Base-by-base conservation (phyloP, 2,113 vertebrate species). In the Corythornis cristatus region DNA sequence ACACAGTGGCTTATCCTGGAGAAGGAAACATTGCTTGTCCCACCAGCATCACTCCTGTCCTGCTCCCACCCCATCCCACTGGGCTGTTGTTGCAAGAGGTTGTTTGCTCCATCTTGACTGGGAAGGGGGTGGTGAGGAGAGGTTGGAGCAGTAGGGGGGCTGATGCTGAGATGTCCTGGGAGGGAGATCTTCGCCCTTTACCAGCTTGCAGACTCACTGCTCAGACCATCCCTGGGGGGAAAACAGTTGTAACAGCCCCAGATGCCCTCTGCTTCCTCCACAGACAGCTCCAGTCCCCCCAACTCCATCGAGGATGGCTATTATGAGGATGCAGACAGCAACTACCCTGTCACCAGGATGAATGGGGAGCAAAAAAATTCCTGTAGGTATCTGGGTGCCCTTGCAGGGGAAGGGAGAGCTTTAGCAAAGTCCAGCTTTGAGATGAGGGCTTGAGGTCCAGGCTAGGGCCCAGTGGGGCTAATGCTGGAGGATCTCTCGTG, bases 241-340 rank as follows among this genome's bases (percentile, higher is more conserved):
- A 88, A 31, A 1, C 5, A 15, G 25, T 15, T 73, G 45, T 29
- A 15, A 28, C 57, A 85, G 40, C 54, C 40, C 26, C 51, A 71
- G 15, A 20, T 84, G 51, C 43, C 76, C 83, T 94, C 77, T 93
- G 43, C 57, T 96, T 91, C 85, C 56, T 96, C 94, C 26, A 5
- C 97, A 99, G 99, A 98, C 84, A 98, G 98, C 94, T 98, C 98
- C 88, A 99, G 98, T 89, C 99, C 99, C 68, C 98, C 98, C 46
- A 99, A 99, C 95, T 99, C 99, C 12, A 98, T 99, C 2, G 98
- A 99, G 93, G 99, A 99, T 5, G 98, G 98, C 43, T 99, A 99
- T 95, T 99, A 99, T 1, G 99, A 99, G 96, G 99, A 99, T 31
- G 99, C 99, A 42, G 99, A 99, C 95, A 98, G 98, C 96, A 99